Evolutionary conservation across 2,888 invertebrate genomes (phyloP), one percentile per base, ranked within the genome.

Genomic region (Cloeon dipterum): DNA sequence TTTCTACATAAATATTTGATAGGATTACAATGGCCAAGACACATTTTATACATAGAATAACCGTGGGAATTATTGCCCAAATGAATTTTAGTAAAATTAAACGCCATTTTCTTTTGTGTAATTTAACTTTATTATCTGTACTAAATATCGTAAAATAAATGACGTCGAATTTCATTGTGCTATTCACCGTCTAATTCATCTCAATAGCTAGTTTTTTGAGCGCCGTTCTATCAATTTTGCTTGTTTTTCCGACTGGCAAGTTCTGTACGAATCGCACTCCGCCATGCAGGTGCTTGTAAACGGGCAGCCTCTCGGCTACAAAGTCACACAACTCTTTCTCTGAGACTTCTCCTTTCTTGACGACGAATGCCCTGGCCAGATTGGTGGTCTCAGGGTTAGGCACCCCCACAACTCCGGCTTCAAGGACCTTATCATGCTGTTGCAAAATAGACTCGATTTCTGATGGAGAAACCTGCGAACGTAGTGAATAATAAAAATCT

Each of bases 381-480:
- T 19, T 16, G 4, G 20, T 20, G 16, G 16, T 32, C 33, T 32
- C 20, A 11, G 16, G 3, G 20, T 32, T 17, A 11, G 37, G 37
- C 5, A 37, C 18, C 7, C 16, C 37, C 5, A 37, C 37, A 16
- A 37, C 37, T 3, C 14, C 37, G 10, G 20, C 26, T 11, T 14
- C 11, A n/a, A 18, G 14, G 13, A 37, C 33, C 3, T 20, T 32
- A 3, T 37, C 20, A 17, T 32, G 37, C 16, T 17, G 17, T 8
- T 21, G 20, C 10, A 37, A 29, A 16, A 37, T 14, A 37, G 23
- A 14, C 29, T 37, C 37, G 8, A 37, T 17, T n/a, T 37, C 37
- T 11, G 20, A 16, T 2, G 37, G 37, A 21, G 20, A 37, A 2
- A 37, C 32, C 36, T 36, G 13, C 7, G 29, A 13, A 35, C n/a